phyloP scores from a whole-genome alignment of 2,888 invertebrate genomes.

The Trisateles emortualis region DNA sequence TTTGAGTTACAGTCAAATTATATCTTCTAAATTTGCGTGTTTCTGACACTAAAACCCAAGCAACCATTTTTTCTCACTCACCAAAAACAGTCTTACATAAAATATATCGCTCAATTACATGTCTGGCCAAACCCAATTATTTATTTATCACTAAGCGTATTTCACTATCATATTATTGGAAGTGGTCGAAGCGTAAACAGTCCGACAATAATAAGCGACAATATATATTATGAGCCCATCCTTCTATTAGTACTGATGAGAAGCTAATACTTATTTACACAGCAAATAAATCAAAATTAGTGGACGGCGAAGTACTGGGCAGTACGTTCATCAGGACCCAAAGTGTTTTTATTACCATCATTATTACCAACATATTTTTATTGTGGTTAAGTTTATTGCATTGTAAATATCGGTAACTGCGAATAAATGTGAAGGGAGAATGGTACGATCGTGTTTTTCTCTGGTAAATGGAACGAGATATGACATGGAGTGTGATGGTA shows the following conservation, averaged over 20 bases:
- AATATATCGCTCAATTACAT: conserved; percentile 19
- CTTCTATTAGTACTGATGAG: conserved; percentile 53
- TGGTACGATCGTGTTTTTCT: conserved; percentile 45
- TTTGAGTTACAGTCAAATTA: too few species aligned
- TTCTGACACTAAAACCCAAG: not conserved
- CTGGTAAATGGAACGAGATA: conserved; percentile 28
- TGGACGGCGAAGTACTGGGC: conserved; percentile 41
- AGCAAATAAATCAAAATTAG: conserved; percentile 61
- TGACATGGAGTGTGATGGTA: conserved; percentile 34
- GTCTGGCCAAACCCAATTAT: conserved; percentile 15
- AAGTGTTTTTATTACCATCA: conserved; percentile 55
- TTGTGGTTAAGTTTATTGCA: conserved; percentile 59
- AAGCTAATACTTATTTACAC: conserved; percentile 60
- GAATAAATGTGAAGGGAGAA: conserved; percentile 50
- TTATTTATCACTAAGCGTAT: conserved; percentile 17
- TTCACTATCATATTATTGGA: conserved; percentile 24
- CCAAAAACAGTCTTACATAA: conserved; percentile 1
- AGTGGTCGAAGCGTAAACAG: conserved; percentile 27
- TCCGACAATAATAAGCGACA: conserved; percentile 33
- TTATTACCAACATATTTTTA: conserved; percentile 61
- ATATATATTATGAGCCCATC: conserved; percentile 45
- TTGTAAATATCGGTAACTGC: conserved; percentile 59
- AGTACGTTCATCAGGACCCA: conserved; percentile 53
- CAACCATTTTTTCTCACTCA: not conserved
- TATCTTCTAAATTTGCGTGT: not conserved